These are phyloP conservation scores for Thecocarcelia acutangulata DNA, from an alignment of 2,888 invertebrate species.

Conservation along the genomic window DNA sequence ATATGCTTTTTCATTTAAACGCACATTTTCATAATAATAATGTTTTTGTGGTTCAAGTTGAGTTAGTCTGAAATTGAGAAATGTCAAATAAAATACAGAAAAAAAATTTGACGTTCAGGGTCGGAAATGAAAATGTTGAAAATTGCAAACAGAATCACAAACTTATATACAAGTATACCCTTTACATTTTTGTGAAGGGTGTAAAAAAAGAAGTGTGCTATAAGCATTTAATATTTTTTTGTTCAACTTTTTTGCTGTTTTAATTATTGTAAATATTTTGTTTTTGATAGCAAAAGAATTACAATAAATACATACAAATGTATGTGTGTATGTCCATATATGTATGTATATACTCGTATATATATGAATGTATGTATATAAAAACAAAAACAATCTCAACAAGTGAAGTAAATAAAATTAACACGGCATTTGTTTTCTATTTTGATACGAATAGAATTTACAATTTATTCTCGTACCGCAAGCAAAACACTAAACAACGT, in stretches of 20 bases:
- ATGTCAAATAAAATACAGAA: too few relatives aligned
- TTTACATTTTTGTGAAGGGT: too few relatives aligned
- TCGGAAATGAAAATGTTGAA: too few relatives aligned
- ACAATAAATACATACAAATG: not conserved
- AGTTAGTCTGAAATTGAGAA: too few relatives aligned
- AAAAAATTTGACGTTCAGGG: too few relatives aligned
- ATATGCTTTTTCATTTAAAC: too few relatives aligned
- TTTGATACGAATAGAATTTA: conserved; percentile 46
- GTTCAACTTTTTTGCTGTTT: conserved; percentile 18
- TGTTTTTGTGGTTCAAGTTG: too few relatives aligned
- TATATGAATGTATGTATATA: not conserved
- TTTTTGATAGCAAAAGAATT: conserved; percentile 51
- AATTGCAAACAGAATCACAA: too few relatives aligned
- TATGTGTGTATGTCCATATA: not conserved
- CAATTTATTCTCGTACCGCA: conserved; percentile 51
- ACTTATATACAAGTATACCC: too few relatives aligned
- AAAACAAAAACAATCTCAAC: conserved; percentile 45
- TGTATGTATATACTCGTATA: not conserved
- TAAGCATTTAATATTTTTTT: conserved; percentile 58
- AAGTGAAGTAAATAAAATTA: conserved; percentile 28
- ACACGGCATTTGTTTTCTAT: conserved; percentile 47
- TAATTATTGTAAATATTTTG: conserved; percentile 57
- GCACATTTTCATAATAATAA: too few relatives aligned
- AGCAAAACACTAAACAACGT: conserved; percentile 55
- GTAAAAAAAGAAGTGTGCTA: conserved; percentile 22